phyloP scores from a whole-genome alignment of 1,140 invertebrate species.

The Metaphire vulgaris region DNA sequence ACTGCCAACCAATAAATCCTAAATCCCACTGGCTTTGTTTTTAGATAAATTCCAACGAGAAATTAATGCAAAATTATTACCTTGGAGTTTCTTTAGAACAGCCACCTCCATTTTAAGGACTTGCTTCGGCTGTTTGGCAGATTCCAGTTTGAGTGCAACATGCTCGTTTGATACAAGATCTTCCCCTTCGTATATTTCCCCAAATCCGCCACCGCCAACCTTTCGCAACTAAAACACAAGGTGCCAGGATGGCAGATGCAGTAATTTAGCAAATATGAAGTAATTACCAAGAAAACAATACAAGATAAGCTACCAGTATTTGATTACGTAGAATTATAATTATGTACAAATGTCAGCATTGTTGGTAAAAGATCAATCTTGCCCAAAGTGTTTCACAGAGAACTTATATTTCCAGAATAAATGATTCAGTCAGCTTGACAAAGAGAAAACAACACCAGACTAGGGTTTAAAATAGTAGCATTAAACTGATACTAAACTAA shows the following conservation, averaged over 20 bases:
- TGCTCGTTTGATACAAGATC: constrained; percentile 92
- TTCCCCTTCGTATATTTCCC: constrained; percentile 97
- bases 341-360: not conserved
- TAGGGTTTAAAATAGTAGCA: not conserved
- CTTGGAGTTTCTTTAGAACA: constrained; percentile 81
- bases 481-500: constrained; percentile 14
- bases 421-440: not conserved
- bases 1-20: too few relatives aligned
- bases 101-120: constrained; percentile 99
- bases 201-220: constrained; percentile 97
- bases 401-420: not conserved
- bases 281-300: not conserved
- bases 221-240: constrained; percentile 4
- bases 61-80: constrained; percentile 54
- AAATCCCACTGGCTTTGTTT: too few relatives aligned
- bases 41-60: too few relatives aligned
- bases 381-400: not conserved
- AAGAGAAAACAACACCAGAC: not conserved
- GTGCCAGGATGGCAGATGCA: not conserved
- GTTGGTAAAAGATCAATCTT: not conserved
- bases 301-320: not conserved
- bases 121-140: constrained; percentile 93
- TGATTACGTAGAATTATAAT: not conserved
- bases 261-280: not conserved
- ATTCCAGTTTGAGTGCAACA: constrained; percentile 97